phyloP scores from a whole-genome alignment of 1,140 invertebrate genomes.

The Alviniconcha marisindica region DNA sequence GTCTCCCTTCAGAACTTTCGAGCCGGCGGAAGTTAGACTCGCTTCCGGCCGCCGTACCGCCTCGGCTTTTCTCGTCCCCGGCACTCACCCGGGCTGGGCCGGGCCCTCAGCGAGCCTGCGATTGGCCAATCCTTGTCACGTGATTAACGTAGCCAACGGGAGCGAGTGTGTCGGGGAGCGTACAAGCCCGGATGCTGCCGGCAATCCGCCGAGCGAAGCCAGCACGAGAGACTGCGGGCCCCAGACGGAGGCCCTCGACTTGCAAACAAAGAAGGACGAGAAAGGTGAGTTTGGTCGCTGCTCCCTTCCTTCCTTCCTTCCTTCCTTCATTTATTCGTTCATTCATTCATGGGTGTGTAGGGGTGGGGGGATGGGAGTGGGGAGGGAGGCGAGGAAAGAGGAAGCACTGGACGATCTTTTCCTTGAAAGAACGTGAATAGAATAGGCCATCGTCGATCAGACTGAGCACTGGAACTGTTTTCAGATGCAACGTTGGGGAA shows the following conservation, averaged over 20 bases:
- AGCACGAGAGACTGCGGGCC: background rate
- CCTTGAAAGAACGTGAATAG: too few species aligned
- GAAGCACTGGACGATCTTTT: background rate
- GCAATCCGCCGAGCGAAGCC: background rate
- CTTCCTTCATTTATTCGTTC: background rate
- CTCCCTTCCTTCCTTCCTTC: background rate
- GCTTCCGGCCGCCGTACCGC: background rate
- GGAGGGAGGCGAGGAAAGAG: background rate
- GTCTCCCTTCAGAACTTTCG: conserved; percentile 5
- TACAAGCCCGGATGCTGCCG: background rate
- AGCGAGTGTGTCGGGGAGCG: background rate
- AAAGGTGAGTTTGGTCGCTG: background rate
- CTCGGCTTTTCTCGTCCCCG: conserved; percentile 6
- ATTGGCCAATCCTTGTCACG: background rate
- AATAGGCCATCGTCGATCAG: too few species aligned
- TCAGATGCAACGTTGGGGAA: too few species aligned
- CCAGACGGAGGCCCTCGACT: conserved; percentile 31
- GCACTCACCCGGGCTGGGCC: background rate
- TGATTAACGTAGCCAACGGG: background rate
- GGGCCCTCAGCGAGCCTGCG: background rate
- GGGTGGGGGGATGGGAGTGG: background rate
- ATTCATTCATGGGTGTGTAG: background rate
- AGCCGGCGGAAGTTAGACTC: background rate
- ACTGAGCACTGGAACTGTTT: too few species aligned
- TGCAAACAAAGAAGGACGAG: conserved; percentile 31